Evolutionary conservation across 2,113 vertebrate species (phyloP), one percentile per base, ranked within the genome.

Genomic region (Trematocara variabile): DNA sequence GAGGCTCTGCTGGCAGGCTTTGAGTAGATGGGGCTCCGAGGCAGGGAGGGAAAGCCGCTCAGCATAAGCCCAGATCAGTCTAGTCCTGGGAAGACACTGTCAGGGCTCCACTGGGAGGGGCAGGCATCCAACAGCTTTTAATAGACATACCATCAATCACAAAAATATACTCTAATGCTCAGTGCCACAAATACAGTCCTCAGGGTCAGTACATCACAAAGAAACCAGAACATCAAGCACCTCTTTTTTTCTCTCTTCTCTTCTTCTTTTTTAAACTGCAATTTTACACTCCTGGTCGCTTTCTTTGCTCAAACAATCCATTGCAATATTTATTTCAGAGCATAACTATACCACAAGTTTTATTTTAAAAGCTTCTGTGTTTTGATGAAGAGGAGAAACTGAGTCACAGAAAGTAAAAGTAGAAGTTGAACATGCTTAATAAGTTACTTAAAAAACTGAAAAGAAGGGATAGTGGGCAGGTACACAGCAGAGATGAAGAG

Each of bases 21-120:
- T 82, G 82, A 88, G 87, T 28, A 63, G 80, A 90, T 55, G 46
- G 54, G 39, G 84, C 91, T 90, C 81, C 2, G 2, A 79, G 81
- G 89, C 68, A 75, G 79, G 77, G 55, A 58, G 55, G 83, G 53
- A 88, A 92, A 93, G 91, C 85, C 65, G 86, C 87, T 93, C 92
- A 92, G 48, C 80, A 55, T 91, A 92, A 93, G 93, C 88, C 90
- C 85, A 80, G 88, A 94, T 95, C 90, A 90, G 90, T 92, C 87
- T 89, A 70, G 80, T 87, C 87, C 88, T 60, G 37, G 82, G 82
- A 92, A 86, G 93, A 88, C 83, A 80, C 73, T 50, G 84, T 87
- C 65, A 68, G 82, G 84, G 58, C 78, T 86, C 80, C 48, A 52
- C 60, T 53, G 80, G 68, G 81, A 75, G 85, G 84, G 90, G 60